Base-by-base conservation (phyloP, 2,113 vertebrate genomes). In the Gallinago paraguaiae region DNA sequence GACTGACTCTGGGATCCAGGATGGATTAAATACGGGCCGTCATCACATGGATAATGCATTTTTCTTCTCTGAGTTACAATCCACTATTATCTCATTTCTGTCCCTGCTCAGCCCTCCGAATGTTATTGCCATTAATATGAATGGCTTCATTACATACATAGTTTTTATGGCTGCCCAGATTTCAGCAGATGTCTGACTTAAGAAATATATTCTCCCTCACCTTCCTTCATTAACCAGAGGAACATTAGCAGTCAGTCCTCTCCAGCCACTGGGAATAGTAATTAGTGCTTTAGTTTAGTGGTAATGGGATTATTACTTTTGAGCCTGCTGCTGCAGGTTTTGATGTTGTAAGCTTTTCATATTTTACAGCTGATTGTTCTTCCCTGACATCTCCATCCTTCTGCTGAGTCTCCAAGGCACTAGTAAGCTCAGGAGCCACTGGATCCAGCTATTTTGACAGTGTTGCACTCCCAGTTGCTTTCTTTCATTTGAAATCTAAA, bases 221-320 rank as follows among this genome's bases (percentile, higher is more conserved):
- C 91, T 96, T 94, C 94, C 93, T 95, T 97, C 88, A 93, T 97
- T 96, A 96, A 93, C 80, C 78, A 96, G 81, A 95, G 78, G 88
- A 90, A 60, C 93, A 96, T 96, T 96, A 96, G 95, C 81, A 95
- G 90, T 92, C 93, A 87, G 96, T 95, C 93, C 94, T 88, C 89
- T 94, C 90, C 83, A 92, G 68, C 94, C 72, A 94, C 80, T 86
- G 93, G 96, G 91, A 97, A 89, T 59, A 96, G 94, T 93, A 97
- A 96, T 97, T 95, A 96, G 90, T 71, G 78, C 81, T 92, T 86
- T 92, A 82, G 85, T 96, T 96, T 96, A 88, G 96, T 92, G 76
- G 92, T 96, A 97, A 97, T 96, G 94, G 91, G 90, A 93, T 94
- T 95, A 92, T 95, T 96, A 87, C 96, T 96, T 95, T 88, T 85